Evolutionary conservation across 2,797 vertebrate species (phyloP).

Genomic region (Channa striata): DNA sequence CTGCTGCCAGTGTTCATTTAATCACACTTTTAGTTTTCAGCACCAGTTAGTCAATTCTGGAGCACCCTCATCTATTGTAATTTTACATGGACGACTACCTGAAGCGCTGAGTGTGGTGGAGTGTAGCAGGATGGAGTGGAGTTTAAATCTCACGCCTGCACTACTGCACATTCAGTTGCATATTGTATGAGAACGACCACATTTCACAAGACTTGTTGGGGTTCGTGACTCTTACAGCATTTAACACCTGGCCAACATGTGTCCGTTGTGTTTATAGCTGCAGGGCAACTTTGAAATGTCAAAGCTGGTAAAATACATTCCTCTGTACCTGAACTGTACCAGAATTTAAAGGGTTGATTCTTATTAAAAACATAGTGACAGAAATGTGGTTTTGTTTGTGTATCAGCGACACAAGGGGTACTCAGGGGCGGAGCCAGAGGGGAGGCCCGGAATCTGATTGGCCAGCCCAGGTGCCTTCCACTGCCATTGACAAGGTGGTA

Average conservation of each 20-base stretch:
- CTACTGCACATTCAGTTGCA: neutral
- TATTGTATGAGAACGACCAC: neutral
- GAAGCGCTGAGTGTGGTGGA: too few species aligned
- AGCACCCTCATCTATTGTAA: too few species aligned
- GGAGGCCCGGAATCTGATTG: too few species aligned
- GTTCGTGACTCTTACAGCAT: slow-evolving; percentile 31
- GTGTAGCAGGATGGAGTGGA: too few species aligned
- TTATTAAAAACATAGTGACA: neutral
- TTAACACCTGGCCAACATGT: slow-evolving; percentile 55
- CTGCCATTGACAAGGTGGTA: too few species aligned
- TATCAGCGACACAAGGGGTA: neutral
- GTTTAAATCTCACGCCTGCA: too few species aligned
- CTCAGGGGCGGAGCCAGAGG: too few species aligned
- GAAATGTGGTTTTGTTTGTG: neutral
- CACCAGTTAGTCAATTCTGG: too few species aligned
- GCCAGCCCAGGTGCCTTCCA: too few species aligned
- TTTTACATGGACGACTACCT: too few species aligned
- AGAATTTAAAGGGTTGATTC: neutral
- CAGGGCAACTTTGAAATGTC: slow-evolving; percentile 31
- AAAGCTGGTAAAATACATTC: slow-evolving; percentile 14
- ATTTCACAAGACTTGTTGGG: slow-evolving; percentile 3
- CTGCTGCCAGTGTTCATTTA: too few species aligned
- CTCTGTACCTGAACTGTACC: neutral
- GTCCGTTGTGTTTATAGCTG: slow-evolving; percentile 30
- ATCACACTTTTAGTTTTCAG: too few species aligned